A percentile compares a stretch with the other conserved stretches of the same genome.
Conservation (phyloP, 2,888 invertebrate genomes). For the Doris montereyensis region DNA sequence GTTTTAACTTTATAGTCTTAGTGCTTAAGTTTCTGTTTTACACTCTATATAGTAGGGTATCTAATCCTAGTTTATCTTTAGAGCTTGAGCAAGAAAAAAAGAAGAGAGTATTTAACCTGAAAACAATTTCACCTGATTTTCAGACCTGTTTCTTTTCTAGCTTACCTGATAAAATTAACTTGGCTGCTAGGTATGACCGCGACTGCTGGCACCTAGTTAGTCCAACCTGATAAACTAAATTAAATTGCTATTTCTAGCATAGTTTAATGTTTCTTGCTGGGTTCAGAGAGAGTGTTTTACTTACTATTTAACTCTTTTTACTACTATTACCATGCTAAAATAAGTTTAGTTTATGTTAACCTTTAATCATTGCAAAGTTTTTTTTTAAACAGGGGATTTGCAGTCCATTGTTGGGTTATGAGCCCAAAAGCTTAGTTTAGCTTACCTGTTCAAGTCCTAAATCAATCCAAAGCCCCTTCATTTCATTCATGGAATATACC, state of each 20-base stretch:
- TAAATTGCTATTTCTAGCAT: neutral
- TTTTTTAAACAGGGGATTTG: neutral
- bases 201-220: slow-evolving; percentile 58
- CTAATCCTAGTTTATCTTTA: slow-evolving; percentile 54
- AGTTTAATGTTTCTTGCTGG: slow-evolving; percentile 4
- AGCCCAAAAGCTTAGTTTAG: slow-evolving; percentile 28
- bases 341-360: neutral
- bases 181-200: slow-evolving; percentile 55
- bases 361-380: neutral
- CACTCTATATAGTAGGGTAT: slow-evolving; percentile 56
- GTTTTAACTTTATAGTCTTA: slow-evolving; percentile 53
- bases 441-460: neutral
- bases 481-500: slow-evolving; percentile 3
- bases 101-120: too few species aligned
- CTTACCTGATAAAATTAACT: too few species aligned
- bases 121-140: too few species aligned
- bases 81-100: slow-evolving; percentile 42
- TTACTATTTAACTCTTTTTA: too few species aligned
- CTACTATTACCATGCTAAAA: too few species aligned
- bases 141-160: too few species aligned
- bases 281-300: too few species aligned
- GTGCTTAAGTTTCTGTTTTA: slow-evolving; percentile 47
- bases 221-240: neutral
- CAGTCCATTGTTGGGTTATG: slow-evolving; percentile 16
- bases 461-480: neutral